A percentile compares a stretch with the other conserved stretches of the same genome.
Conservation (phyloP, 1,140 invertebrate genomes). For the Hycleus phaleratus region DNA sequence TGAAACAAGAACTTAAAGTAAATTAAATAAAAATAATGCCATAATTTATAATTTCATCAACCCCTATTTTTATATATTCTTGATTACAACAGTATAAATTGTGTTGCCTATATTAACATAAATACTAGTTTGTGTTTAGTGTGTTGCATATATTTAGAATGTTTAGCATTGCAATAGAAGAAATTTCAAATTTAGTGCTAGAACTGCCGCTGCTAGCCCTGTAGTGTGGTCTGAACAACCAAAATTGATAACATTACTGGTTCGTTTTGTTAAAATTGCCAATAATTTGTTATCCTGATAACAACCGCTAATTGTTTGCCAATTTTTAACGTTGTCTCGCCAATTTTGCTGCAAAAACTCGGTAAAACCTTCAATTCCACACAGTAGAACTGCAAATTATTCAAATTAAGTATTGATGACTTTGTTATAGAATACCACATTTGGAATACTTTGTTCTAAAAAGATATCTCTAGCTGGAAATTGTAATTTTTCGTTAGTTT, state of each 20-base stretch:
- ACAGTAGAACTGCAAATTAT: slow-evolving; percentile 10
- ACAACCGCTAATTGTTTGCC: slow-evolving; percentile 16
- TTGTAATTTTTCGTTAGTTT: not conserved
- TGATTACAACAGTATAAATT: too few species aligned
- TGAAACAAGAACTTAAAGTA: too few species aligned
- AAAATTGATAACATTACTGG: slow-evolving; percentile 8
- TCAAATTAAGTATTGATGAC: not conserved
- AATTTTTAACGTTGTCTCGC: slow-evolving; percentile 4
- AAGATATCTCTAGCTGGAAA: slow-evolving; percentile 2
- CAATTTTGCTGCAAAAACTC: slow-evolving; percentile 13
- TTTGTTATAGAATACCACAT: not conserved
- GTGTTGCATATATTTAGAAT: too few species aligned
- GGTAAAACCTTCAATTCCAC: slow-evolving; percentile 14
- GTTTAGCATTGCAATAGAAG: too few species aligned
- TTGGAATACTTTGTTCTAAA: slow-evolving; percentile 1
- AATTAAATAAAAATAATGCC: too few species aligned
- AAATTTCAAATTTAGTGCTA: slow-evolving; percentile 17
- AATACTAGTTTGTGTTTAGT: too few species aligned
- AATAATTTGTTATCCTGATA: slow-evolving; percentile 1
- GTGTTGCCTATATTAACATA: too few species aligned
- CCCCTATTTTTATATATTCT: too few species aligned
- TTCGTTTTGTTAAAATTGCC: not conserved
- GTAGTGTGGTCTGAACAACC: slow-evolving; percentile 29
- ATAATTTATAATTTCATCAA: too few species aligned
- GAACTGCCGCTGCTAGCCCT: slow-evolving; percentile 27